Evolutionary conservation across 2,888 invertebrate species (phyloP).

Genomic region (Thymelicus lineola): DNA sequence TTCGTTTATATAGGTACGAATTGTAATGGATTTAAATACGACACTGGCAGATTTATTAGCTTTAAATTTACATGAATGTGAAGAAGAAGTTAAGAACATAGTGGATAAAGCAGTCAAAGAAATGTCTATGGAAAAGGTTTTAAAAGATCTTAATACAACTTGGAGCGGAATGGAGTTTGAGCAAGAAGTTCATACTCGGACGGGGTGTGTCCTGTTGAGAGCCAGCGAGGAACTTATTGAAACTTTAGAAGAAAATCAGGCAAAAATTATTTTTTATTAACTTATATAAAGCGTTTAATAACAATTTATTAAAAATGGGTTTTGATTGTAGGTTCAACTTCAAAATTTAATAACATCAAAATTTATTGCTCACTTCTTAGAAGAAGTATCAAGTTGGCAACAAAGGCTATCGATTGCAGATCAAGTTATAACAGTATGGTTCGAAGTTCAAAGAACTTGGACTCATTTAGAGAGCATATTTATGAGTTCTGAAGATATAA

Average conservation of each 20-base stretch:
- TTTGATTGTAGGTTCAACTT: slow-evolving; percentile 89
- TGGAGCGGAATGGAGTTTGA: slow-evolving; percentile 98
- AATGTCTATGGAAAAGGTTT: slow-evolving; percentile 98
- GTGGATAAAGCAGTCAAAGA: slow-evolving; percentile 99
- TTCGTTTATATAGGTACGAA: slow-evolving; percentile 88
- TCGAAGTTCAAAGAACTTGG: slow-evolving; percentile 99
- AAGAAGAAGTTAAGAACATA: slow-evolving; percentile 98
- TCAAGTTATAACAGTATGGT: slow-evolving; percentile 96
- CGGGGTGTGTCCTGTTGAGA: slow-evolving; percentile 93
- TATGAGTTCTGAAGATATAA: slow-evolving; percentile 98
- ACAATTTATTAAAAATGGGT: neutral
- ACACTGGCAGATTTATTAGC: slow-evolving; percentile 96
- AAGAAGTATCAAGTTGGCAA: slow-evolving; percentile 98
- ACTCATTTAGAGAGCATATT: slow-evolving; percentile 98
- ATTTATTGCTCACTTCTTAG: slow-evolving; percentile 97
- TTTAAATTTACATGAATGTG: slow-evolving; percentile 97
- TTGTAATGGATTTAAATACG: slow-evolving; percentile 96
- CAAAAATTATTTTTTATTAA: slow-evolving; percentile 51
- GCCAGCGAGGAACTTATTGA: slow-evolving; percentile 98
- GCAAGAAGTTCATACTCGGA: slow-evolving; percentile 94
- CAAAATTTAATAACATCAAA: slow-evolving; percentile 99
- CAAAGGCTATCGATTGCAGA: slow-evolving; percentile 96
- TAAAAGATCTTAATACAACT: slow-evolving; percentile 94
- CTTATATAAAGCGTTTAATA: neutral
- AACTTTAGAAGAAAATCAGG: slow-evolving; percentile 98